Evolutionary conservation across 2,797 vertebrate genomes (phyloP).

Genomic region (Echeneis naucrates): DNA sequence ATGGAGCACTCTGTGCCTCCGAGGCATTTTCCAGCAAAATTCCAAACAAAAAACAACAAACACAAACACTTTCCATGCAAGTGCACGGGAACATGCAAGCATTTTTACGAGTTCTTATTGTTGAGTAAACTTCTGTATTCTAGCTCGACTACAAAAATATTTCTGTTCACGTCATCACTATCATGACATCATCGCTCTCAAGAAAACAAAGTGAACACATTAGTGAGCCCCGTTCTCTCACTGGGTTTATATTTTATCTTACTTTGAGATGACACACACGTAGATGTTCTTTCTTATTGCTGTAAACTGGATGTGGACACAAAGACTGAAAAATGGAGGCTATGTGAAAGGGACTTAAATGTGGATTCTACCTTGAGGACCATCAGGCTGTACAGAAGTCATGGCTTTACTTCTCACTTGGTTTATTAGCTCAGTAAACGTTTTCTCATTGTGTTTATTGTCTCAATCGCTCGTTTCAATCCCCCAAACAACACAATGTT

Average conservation of each 20-base stretch:
- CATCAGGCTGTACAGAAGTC: no score
- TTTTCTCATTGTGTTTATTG: no score
- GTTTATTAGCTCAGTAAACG: no score
- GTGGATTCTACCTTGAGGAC: no score
- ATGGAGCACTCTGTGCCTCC: slow-evolving; percentile 58
- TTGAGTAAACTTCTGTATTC: slow-evolving; percentile 18
- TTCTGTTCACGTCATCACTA: background rate
- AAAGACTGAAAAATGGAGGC: no score
- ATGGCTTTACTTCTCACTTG: no score
- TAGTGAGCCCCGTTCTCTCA: no score
- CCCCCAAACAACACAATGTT: no score
- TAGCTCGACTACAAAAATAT: background rate
- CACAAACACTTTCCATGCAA: slow-evolving; percentile 52
- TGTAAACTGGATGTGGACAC: background rate
- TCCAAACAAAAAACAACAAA: slow-evolving; percentile 43
- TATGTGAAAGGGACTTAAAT: no score
- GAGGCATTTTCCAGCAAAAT: slow-evolving; percentile 42
- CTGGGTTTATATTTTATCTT: background rate
- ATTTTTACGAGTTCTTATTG: slow-evolving; percentile 23
- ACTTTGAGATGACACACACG: background rate
- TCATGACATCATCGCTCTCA: background rate
- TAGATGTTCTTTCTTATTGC: background rate
- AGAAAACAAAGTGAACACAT: background rate
- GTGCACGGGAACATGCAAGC: slow-evolving; percentile 30
- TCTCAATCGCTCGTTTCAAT: no score